phyloP scores from a whole-genome alignment of 2,888 invertebrate genomes.

The Amphipyra tragopoginis region DNA sequence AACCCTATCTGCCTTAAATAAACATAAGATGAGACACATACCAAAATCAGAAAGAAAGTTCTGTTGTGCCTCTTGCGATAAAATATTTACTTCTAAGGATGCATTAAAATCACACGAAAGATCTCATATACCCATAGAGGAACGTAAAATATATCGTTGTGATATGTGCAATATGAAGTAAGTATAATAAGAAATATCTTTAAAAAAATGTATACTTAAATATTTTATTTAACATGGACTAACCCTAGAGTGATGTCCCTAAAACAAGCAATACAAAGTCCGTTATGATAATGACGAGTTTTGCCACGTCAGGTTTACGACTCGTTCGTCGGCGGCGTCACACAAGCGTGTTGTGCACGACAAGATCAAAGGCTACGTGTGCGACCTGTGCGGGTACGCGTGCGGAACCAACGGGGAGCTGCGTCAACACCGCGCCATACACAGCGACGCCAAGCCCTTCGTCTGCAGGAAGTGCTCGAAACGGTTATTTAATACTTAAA shows the following conservation, averaged over 20 bases:
- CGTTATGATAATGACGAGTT: neutral
- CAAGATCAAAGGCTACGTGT: slow-evolving; percentile 89
- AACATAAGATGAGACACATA: slow-evolving; percentile 87
- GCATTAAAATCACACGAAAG: slow-evolving; percentile 86
- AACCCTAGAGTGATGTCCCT: too few species aligned
- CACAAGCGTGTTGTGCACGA: slow-evolving; percentile 89
- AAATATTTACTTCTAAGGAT: slow-evolving; percentile 85
- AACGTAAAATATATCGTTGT: slow-evolving; percentile 87
- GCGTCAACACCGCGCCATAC: slow-evolving; percentile 89
- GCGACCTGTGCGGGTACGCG: slow-evolving; percentile 89
- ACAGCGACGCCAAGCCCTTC: slow-evolving; percentile 89
- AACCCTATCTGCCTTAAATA: slow-evolving; percentile 82
- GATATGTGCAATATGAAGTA: slow-evolving; percentile 87
- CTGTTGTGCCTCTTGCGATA: slow-evolving; percentile 84
- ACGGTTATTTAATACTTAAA: slow-evolving; percentile 60
- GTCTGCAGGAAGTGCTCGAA: slow-evolving; percentile 87
- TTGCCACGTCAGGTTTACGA: slow-evolving; percentile 80
- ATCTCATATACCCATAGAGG: slow-evolving; percentile 88
- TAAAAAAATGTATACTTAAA: too few species aligned
- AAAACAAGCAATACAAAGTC: neutral
- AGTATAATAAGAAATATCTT: slow-evolving; percentile 58
- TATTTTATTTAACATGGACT: too few species aligned
- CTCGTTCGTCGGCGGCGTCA: slow-evolving; percentile 86
- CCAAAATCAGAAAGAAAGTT: slow-evolving; percentile 88
- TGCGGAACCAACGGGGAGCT: slow-evolving; percentile 90